Percentiles rank a stretch among this genome's conserved stretches.
Conservation (phyloP, 2,113 vertebrate genomes). For the Electrona antarctica region DNA sequence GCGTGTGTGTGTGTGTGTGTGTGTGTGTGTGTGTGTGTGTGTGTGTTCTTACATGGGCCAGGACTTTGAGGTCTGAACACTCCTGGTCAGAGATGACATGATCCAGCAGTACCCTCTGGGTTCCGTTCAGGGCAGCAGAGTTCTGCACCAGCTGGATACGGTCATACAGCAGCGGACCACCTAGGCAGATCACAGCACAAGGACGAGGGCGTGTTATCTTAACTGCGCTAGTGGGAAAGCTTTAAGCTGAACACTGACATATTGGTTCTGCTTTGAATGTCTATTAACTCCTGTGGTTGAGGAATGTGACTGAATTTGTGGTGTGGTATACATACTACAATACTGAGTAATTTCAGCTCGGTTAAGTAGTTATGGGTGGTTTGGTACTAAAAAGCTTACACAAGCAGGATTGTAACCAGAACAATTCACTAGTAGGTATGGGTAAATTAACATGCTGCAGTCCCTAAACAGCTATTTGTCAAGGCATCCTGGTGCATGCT, state of each 20-base stretch:
- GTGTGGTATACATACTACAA: too few species aligned
- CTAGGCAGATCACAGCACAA: constrained; percentile 67
- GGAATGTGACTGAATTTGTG: too few species aligned
- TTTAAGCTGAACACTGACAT: neutral
- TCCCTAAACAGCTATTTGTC: too few species aligned
- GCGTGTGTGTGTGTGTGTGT: too few species aligned
- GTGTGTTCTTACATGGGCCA: constrained; percentile 86
- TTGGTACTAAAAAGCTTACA: too few species aligned
- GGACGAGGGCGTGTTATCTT: neutral
- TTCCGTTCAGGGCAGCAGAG: constrained; percentile 89
- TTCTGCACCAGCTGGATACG: constrained; percentile 86
- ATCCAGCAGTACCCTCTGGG: constrained; percentile 91
- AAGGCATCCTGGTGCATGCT: too few species aligned
- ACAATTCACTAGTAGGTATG: too few species aligned
- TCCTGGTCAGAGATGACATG: constrained; percentile 87
- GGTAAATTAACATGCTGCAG: too few species aligned
- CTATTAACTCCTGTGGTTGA: too few species aligned
- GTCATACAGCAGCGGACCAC: constrained; percentile 87
- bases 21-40: neutral
- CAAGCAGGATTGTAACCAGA: too few species aligned
- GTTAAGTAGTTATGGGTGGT: too few species aligned
- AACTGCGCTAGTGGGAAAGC: neutral
- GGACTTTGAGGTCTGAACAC: constrained; percentile 85
- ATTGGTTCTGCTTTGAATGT: neutral
- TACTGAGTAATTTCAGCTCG: too few species aligned